Base-by-base conservation (phyloP, 1,140 invertebrate species). In the Drosophila orena region DNA sequence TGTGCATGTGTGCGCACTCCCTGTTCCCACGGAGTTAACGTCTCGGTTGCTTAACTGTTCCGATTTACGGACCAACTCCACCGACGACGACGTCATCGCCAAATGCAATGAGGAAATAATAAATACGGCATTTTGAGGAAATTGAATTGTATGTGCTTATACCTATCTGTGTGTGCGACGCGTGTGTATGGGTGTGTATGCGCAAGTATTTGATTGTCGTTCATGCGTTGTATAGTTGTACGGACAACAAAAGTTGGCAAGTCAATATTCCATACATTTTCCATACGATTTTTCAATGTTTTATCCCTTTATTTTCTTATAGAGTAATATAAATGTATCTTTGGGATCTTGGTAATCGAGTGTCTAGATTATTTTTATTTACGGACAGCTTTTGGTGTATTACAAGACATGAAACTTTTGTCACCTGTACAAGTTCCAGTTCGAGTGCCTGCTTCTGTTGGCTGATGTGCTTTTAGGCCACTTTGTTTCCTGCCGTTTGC, bases 71-170 rank as follows among this genome's bases (percentile, higher is more conserved):
- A 88, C 79, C 73, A 79, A 79, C 84, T 79, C 66, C 71, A 56
- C 43, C 49, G 56, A 53, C 72, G 56, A 53, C 72, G 54, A 54
- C 58, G 64, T 76, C 66, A 75, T 64, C 59, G 72, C 46, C 81
- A 77, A 76, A 68, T 89, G 85, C 84, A 89, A 78, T 90, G 85
- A 89, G 84, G 84, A 89, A 89, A 89, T 90, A 89, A 89, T 89
- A 89, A 89, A 89, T 89, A 89, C 80, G 89, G 89, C 84, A 89
- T 90, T 89, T 70, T 80, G 85, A 89, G 84, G 84, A 89, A 89
- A 89, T 89, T 89, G 84, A 89, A 89, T 89, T 89, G 84, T 84
- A 89, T 84, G 66, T 83, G 71, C 84, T 83, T 52, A 79, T 71
- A 62, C 56, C 38, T 58, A 74, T 65, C 65, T 61, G 47, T 53